phyloP scores from a whole-genome alignment of 2,113 vertebrate species.

The Pithys albifrons region DNA sequence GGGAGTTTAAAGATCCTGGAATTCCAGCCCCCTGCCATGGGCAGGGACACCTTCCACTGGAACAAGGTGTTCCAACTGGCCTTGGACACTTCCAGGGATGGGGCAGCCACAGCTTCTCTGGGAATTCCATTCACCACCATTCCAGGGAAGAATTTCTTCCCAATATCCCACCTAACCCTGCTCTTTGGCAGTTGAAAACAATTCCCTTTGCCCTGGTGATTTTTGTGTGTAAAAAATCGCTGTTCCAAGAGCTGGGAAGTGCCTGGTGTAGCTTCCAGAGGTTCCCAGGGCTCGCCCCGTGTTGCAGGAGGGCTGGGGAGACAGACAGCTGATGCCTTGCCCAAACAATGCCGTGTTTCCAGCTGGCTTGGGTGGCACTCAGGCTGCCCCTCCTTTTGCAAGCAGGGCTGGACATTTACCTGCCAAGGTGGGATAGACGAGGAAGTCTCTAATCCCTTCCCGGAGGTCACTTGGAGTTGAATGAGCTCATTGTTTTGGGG shows the following conservation, averaged over 20 bases:
- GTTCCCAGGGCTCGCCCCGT: background rate
- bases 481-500: background rate
- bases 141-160: background rate
- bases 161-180: background rate
- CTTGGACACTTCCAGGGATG: background rate
- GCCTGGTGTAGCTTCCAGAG: background rate
- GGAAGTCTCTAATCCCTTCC: background rate
- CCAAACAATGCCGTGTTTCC: background rate
- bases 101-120: background rate
- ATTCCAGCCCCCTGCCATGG: background rate
- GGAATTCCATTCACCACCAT: background rate
- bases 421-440: background rate
- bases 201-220: accelerated
- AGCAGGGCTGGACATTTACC: background rate
- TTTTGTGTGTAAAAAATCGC: background rate
- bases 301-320: background rate
- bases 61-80: background rate
- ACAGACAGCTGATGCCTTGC: background rate
- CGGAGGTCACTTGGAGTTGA: background rate
- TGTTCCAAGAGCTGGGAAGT: accelerated
- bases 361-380: background rate
- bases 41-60: background rate
- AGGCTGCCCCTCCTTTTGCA: background rate
- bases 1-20: too few relatives aligned
- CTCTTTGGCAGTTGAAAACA: background rate